Conservation (phyloP, 1,140 invertebrate genomes). For the Meteorus sp. region DNA sequence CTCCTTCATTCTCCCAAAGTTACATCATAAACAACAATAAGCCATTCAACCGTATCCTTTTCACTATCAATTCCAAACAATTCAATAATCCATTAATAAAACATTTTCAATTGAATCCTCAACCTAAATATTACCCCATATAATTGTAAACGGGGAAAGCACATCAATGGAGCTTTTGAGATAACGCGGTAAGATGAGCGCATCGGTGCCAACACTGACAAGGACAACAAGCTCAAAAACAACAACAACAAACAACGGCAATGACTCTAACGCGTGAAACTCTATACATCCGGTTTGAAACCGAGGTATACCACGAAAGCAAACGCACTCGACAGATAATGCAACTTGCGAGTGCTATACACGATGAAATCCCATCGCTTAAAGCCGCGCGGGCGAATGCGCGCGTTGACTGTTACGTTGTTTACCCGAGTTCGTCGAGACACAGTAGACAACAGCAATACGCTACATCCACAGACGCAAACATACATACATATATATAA, state of each 20-base stretch:
- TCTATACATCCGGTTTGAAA: constrained; percentile 21
- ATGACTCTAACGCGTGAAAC: constrained; percentile 18
- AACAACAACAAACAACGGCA: not conserved
- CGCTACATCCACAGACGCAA: too few species aligned
- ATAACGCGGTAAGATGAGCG: not conserved
- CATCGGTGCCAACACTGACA: not conserved
- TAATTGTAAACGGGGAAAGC: not conserved
- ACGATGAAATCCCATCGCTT: constrained; percentile 14
- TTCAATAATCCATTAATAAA: too few species aligned
- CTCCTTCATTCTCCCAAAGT: too few species aligned
- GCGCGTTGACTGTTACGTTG: constrained; percentile 3
- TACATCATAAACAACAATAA: too few species aligned
- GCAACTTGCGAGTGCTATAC: constrained; percentile 22
- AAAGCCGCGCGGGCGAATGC: not conserved
- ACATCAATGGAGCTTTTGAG: not conserved
- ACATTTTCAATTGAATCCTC: too few species aligned
- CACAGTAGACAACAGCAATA: too few species aligned
- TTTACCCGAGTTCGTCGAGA: constrained; percentile 18
- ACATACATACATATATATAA: too few species aligned
- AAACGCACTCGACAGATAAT: constrained; percentile 23
- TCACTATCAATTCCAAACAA: too few species aligned
- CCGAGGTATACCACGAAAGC: constrained; percentile 9
- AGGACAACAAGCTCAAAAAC: not conserved
- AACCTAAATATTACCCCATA: too few species aligned
- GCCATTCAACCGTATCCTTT: too few species aligned